Evolutionary conservation across 2,888 invertebrate species (phyloP).

Genomic region (Microctonus hyperodae): DNA sequence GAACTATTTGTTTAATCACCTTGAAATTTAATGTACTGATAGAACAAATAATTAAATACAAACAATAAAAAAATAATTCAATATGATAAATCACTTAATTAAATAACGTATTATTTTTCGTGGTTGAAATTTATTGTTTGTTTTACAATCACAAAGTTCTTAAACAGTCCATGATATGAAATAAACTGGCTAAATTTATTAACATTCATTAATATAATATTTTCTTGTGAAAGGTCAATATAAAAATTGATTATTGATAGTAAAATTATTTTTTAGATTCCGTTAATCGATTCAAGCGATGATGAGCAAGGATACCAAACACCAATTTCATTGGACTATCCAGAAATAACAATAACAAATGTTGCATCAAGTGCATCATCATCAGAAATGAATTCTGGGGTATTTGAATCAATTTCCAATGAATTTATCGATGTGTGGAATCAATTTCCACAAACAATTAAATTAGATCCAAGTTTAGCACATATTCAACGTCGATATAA

Average conservation of each 20-base stretch:
- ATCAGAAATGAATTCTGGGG: slow-evolving; percentile 44
- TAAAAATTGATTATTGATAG: too few species aligned
- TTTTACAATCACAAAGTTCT: background rate
- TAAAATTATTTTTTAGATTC: slow-evolving; percentile 23
- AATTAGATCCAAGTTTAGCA: slow-evolving; percentile 72
- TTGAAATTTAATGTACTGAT: too few species aligned
- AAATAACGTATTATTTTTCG: too few species aligned
- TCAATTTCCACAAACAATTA: slow-evolving; percentile 71
- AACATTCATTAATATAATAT: too few species aligned
- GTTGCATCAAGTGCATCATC: slow-evolving; percentile 46
- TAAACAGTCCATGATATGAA: background rate
- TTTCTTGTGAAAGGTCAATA: too few species aligned
- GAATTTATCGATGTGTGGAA: slow-evolving; percentile 70
- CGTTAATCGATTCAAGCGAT: slow-evolving; percentile 48
- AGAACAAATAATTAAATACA: too few species aligned
- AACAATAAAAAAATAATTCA: too few species aligned
- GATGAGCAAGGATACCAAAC: slow-evolving; percentile 47
- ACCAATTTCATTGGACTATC: slow-evolving; percentile 42
- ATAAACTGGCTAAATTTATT: background rate
- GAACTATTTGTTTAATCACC: too few species aligned
- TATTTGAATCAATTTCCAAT: slow-evolving; percentile 53
- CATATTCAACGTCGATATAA: slow-evolving; percentile 70
- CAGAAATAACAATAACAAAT: slow-evolving; percentile 39
- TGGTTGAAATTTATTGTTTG: background rate
- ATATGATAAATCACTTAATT: background rate